Percentiles rank a stretch among this genome's conserved stretches.
Conservation (phyloP, 2,888 invertebrate genomes). For the Oscheius sp. region DNA sequence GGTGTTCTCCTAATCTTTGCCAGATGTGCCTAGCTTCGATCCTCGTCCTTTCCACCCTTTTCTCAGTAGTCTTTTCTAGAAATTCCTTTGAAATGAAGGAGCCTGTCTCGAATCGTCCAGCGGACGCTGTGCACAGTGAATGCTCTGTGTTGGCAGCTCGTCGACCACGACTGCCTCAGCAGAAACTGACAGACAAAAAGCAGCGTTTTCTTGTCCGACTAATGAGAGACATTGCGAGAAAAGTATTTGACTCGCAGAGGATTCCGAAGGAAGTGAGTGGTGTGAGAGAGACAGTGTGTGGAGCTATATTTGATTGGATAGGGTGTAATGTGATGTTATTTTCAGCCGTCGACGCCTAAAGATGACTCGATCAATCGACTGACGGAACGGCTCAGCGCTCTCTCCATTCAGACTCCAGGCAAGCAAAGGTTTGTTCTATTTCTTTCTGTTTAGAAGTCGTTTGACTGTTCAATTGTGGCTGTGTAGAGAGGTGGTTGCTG, state of each 20-base stretch:
- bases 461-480: background rate
- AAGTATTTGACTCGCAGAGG: constrained; percentile 58
- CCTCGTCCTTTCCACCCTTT: background rate
- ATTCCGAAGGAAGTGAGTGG: constrained; percentile 54
- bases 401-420: background rate
- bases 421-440: constrained; percentile 14
- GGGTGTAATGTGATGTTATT: background rate
- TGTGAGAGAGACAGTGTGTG: background rate
- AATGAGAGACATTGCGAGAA: constrained; percentile 58
- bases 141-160: constrained; percentile 51
- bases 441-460: background rate
- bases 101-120: constrained; percentile 45
- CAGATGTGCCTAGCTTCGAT: background rate
- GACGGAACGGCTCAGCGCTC: background rate
- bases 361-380: background rate
- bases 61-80: constrained; percentile 6
- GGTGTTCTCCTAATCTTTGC: background rate
- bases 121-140: constrained; percentile 59
- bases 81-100: constrained; percentile 46
- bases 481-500: constrained; percentile 1
- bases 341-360: constrained; percentile 15
- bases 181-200: constrained; percentile 4
- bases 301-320: background rate
- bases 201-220: constrained; percentile 50
- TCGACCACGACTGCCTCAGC: constrained; percentile 36